phyloP scores from a whole-genome alignment of 2,888 invertebrate species.

The Dicranocentrus wangi region DNA sequence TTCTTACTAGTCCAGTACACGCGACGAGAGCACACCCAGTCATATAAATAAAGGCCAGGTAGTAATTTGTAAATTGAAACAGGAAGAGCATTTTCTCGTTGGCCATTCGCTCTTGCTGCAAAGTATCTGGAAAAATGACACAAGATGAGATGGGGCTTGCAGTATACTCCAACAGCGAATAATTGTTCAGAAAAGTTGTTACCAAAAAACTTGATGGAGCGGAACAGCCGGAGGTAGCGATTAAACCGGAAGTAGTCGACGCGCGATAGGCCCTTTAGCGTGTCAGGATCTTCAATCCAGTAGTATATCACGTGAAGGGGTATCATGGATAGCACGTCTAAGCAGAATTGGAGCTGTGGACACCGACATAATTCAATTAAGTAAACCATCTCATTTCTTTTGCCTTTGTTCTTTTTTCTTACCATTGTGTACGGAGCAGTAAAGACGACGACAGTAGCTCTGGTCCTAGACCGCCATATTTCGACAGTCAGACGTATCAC shows the following conservation, averaged over 20 bases:
- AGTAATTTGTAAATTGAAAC: slow-evolving; percentile 62
- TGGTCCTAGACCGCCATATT: slow-evolving; percentile 61
- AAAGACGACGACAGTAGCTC: slow-evolving; percentile 55
- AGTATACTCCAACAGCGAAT: too few species aligned
- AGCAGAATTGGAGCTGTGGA: slow-evolving; percentile 41
- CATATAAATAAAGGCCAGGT: slow-evolving; percentile 63
- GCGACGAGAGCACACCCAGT: slow-evolving; percentile 60
- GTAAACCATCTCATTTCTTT: too few species aligned
- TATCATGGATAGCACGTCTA: slow-evolving; percentile 54
- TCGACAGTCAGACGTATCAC: slow-evolving; percentile 60
- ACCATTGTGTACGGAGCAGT: slow-evolving; percentile 60
- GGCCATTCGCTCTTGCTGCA: slow-evolving; percentile 55
- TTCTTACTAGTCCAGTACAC: slow-evolving; percentile 47
- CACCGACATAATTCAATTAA: too few species aligned
- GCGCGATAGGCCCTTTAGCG: slow-evolving; percentile 27
- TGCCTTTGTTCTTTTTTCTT: neutral
- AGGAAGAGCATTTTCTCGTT: slow-evolving; percentile 60
- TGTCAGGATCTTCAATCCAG: slow-evolving; percentile 33
- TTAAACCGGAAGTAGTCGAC: slow-evolving; percentile 64
- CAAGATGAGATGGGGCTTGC: neutral
- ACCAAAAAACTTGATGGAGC: slow-evolving; percentile 60
- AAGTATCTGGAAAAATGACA: slow-evolving; percentile 29
- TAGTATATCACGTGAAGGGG: slow-evolving; percentile 57
- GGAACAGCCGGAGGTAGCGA: slow-evolving; percentile 58
- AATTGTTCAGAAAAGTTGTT: too few species aligned